Conservation (phyloP, 2,797 vertebrate species). For the Anguilla megastoma region DNA sequence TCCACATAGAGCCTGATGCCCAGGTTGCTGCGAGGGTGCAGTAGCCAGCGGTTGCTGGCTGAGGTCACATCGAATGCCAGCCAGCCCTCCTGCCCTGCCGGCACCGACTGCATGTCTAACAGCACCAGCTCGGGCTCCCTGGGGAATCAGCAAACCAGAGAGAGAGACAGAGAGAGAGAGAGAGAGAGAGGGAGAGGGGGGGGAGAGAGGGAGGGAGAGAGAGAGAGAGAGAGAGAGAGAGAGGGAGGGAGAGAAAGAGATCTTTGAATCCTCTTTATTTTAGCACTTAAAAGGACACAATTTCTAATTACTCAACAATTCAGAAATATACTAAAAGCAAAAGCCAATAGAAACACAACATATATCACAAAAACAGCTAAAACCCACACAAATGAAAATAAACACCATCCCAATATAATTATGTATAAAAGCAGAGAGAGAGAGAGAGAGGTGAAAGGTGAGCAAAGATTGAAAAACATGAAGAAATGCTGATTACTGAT, state of each 20-base stretch:
- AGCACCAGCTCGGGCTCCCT: conserved; percentile 91
- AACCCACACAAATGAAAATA: no score
- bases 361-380: no score
- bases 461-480: not conserved
- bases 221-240: no score
- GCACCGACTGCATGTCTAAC: conserved; percentile 89
- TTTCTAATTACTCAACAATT: no score
- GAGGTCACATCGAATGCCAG: conserved; percentile 91
- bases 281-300: no score
- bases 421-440: not conserved
- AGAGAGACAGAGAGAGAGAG: not conserved
- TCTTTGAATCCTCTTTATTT: no score
- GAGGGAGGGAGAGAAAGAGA: no score
- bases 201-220: no score
- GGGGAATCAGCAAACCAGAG: not conserved
- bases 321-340: no score
- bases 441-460: not conserved
- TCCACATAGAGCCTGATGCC: conserved; percentile 92
- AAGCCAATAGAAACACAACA: no score
- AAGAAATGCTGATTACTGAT: not conserved
- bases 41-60: conserved; percentile 87
- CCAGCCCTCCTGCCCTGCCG: conserved; percentile 87
- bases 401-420: no score
- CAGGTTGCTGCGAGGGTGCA: conserved; percentile 81
- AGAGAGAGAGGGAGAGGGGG: no score